phyloP scores from a whole-genome alignment of 2,888 invertebrate species.

The Hemithea aestivaria region DNA sequence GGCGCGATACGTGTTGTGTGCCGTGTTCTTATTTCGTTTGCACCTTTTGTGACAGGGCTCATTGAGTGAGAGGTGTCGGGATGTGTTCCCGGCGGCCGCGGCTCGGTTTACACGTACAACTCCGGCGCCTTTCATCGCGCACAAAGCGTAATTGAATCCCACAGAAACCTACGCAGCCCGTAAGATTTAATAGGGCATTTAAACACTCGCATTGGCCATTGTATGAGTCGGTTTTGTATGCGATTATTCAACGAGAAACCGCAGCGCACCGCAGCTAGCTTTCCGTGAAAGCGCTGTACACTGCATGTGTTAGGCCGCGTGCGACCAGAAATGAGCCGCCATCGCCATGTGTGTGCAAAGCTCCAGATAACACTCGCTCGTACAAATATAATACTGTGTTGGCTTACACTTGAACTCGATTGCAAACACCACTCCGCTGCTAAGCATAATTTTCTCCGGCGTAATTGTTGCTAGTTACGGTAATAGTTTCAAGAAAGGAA shows the following conservation, averaged over 20 bases:
- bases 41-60: slow-evolving; percentile 77
- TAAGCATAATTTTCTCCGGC: slow-evolving; percentile 31
- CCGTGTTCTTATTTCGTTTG: slow-evolving; percentile 65
- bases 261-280: slow-evolving; percentile 62
- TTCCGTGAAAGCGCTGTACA: slow-evolving; percentile 53
- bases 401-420: slow-evolving; percentile 29
- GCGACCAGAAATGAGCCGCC: slow-evolving; percentile 48
- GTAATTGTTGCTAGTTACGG: slow-evolving; percentile 37
- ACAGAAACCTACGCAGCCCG: slow-evolving; percentile 75
- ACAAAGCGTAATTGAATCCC: slow-evolving; percentile 80
- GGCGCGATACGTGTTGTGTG: slow-evolving; percentile 63
- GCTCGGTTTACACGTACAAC: slow-evolving; percentile 72
- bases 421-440: slow-evolving; percentile 25
- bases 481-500: slow-evolving; percentile 32
- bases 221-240: slow-evolving; percentile 72
- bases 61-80: slow-evolving; percentile 77
- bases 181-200: slow-evolving; percentile 79
- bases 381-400: slow-evolving; percentile 34
- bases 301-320: slow-evolving; percentile 58
- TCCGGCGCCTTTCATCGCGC: slow-evolving; percentile 73
- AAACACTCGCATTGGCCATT: slow-evolving; percentile 78
- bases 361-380: slow-evolving; percentile 37
- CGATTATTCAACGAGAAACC: slow-evolving; percentile 73
- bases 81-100: slow-evolving; percentile 67
- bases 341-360: slow-evolving; percentile 41